Evolutionary conservation across 2,113 vertebrate genomes (phyloP).

Genomic region (Zosterops lateralis): DNA sequence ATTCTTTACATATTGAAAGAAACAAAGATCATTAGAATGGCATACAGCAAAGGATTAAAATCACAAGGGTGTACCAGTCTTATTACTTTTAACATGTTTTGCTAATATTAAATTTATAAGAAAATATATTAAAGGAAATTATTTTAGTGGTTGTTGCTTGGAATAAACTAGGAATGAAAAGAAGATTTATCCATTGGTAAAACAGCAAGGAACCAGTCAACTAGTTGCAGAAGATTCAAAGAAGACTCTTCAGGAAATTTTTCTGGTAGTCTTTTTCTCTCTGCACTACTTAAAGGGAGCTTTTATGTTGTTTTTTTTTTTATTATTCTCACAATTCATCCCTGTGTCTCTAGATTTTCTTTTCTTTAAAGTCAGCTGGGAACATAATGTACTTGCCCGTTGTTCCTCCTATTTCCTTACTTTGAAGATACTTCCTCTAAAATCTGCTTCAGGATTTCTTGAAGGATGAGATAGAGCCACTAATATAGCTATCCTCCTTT

Average conservation of each 20-base stretch:
- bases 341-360: not conserved
- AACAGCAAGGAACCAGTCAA: not conserved
- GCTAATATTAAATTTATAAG: not conserved
- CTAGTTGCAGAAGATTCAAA: not conserved
- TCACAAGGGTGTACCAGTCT: not conserved
- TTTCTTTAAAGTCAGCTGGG: conserved; percentile 4
- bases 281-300: not conserved
- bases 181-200: not conserved
- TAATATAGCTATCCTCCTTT: not conserved
- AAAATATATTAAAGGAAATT: not conserved
- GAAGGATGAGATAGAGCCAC: conserved; percentile 48
- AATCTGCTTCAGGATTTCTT: conserved; percentile 53
- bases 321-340: not conserved
- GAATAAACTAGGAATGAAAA: not conserved
- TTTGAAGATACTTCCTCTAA: conserved; percentile 59
- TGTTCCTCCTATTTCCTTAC: conserved; percentile 49
- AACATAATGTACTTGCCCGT: conserved; percentile 2
- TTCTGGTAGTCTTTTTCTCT: not conserved
- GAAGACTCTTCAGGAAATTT: not conserved
- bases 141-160: not conserved
- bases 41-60: not conserved
- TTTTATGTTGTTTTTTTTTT: not conserved
- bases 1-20: not conserved
- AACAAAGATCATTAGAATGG: not conserved
- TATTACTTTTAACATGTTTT: not conserved